phyloP scores from a whole-genome alignment of 1,140 invertebrate genomes.

The Ceratina australensis region DNA sequence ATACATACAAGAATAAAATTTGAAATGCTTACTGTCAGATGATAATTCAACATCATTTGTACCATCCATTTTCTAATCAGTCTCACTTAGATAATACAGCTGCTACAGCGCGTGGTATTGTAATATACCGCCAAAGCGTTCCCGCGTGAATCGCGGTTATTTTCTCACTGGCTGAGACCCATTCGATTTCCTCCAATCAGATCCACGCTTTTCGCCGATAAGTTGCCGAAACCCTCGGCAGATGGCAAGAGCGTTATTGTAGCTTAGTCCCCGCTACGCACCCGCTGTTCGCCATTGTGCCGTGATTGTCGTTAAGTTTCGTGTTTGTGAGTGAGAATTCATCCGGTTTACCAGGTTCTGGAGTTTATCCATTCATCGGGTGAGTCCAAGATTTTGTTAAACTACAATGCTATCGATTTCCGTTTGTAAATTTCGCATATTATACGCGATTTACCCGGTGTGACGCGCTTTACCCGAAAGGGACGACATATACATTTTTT shows the following conservation, averaged over 20 bases:
- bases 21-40: background rate
- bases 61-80: too few species aligned
- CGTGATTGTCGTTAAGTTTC: constrained; percentile 66
- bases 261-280: constrained; percentile 55
- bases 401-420: background rate
- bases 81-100: background rate
- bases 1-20: background rate
- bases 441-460: background rate
- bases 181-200: constrained; percentile 40
- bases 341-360: constrained; percentile 53
- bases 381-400: constrained; percentile 48
- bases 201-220: background rate
- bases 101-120: constrained; percentile 17
- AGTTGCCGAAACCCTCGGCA: constrained; percentile 40
- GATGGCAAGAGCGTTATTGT: constrained; percentile 58
- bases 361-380: constrained; percentile 29
- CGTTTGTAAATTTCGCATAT: background rate
- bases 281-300: constrained; percentile 67
- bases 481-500: constrained; percentile 48
- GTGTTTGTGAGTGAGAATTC: constrained; percentile 68
- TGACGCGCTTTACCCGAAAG: constrained; percentile 3
- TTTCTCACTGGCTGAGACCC: constrained; percentile 19
- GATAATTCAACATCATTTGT: background rate
- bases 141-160: constrained; percentile 55
- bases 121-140: constrained; percentile 20